Evolutionary conservation across 2,888 invertebrate species (phyloP).

Genomic region (Kryphioiulus occultus): DNA sequence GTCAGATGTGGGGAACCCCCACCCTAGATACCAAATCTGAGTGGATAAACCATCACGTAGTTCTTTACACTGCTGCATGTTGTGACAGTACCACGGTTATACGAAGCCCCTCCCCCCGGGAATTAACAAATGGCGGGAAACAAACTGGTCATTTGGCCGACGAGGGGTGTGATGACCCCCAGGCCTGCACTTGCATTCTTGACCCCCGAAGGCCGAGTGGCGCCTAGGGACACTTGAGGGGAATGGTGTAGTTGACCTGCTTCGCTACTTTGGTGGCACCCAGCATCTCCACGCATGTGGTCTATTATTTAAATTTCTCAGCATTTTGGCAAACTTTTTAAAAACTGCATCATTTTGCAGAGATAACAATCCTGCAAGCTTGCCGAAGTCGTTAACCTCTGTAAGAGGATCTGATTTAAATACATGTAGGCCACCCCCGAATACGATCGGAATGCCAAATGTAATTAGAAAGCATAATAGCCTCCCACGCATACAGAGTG

Average conservation of each 20-base stretch:
- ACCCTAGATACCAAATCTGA: too few relatives aligned
- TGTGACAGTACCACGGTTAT: too few relatives aligned
- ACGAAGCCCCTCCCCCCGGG: too few relatives aligned
- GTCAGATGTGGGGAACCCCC: too few relatives aligned
- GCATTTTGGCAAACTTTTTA: neutral
- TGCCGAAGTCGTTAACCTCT: neutral
- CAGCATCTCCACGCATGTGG: neutral
- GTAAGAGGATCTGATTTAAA: constrained; percentile 3
- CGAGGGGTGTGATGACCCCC: neutral
- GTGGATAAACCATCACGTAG: too few relatives aligned
- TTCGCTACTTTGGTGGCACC: neutral
- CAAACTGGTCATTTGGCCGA: too few relatives aligned
- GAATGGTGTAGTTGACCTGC: neutral
- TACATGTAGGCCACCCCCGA: neutral
- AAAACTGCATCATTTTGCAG: neutral
- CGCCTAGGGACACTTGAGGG: neutral
- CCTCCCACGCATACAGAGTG: constrained; percentile 9
- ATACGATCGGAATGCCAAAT: neutral
- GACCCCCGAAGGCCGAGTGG: neutral
- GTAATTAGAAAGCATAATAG: neutral
- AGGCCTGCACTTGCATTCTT: neutral
- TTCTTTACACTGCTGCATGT: too few relatives aligned
- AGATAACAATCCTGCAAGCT: neutral
- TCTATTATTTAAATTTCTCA: neutral
- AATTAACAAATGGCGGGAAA: too few relatives aligned